A percentile compares a stretch with the other conserved stretches of the same genome.
Conservation (phyloP, 2,797 vertebrate species). For the Thunnus albacares region DNA sequence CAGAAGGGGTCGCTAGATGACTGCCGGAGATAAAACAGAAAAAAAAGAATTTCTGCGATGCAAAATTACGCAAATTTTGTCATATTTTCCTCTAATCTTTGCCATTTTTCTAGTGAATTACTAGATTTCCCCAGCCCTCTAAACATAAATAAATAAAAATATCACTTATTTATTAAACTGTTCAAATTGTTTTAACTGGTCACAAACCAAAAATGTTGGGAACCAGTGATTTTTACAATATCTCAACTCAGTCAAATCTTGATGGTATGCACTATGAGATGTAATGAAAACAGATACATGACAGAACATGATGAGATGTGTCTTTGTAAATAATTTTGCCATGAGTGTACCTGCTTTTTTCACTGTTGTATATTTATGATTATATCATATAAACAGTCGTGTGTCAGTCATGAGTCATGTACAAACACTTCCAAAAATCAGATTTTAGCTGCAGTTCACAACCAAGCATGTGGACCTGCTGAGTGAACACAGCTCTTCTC, state of each 20-base stretch:
- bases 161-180: no score
- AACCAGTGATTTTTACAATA: no score
- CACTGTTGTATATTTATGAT: background rate
- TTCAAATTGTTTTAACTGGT: no score
- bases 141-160: no score
- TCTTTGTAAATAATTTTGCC: background rate
- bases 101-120: background rate
- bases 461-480: background rate
- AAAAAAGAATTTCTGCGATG: background rate
- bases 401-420: no score
- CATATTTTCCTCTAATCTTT: background rate
- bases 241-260: no score
- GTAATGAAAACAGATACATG: no score
- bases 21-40: no score
- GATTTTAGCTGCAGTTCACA: background rate
- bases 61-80: background rate
- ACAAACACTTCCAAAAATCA: background rate
- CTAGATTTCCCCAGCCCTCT: background rate
- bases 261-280: no score
- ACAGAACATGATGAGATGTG: no score
- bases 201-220: no score
- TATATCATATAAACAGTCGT: background rate
- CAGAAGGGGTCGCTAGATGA: no score
- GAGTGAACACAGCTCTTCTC: background rate
- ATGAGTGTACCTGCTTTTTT: background rate